phyloP scores from a whole-genome alignment of 1,140 invertebrate genomes.

The Triops cancriformis region DNA sequence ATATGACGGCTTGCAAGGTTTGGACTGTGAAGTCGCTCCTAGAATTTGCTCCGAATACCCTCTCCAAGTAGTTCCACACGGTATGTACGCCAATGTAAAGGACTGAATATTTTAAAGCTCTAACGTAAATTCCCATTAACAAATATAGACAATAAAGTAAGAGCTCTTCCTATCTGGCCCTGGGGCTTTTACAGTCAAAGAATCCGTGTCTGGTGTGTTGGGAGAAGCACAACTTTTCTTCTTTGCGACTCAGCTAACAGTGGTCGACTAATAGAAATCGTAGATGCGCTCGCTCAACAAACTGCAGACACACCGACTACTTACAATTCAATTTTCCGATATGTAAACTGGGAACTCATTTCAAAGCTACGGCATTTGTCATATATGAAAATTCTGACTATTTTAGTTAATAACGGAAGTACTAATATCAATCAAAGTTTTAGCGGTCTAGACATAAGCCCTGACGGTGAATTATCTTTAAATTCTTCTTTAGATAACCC shows the following conservation, averaged over 20 bases:
- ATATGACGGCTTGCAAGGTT: background rate
- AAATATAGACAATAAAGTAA: too few species aligned
- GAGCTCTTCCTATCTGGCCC: background rate
- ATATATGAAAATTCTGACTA: background rate
- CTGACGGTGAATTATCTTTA: background rate
- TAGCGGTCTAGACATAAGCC: background rate
- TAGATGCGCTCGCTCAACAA: background rate
- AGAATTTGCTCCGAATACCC: background rate
- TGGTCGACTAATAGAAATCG: background rate
- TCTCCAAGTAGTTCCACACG: too few species aligned
- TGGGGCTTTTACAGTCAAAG: background rate
- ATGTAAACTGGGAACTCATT: background rate
- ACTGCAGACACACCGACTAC: background rate
- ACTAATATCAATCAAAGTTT: background rate
- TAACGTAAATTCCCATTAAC: too few species aligned
- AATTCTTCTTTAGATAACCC: background rate
- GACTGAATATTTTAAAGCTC: too few species aligned
- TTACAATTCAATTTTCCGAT: background rate
- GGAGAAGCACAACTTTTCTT: background rate
- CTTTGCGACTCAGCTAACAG: background rate
- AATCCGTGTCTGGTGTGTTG: background rate
- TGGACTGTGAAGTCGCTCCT: background rate
- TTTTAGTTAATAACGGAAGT: too few species aligned
- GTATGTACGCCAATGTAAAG: too few species aligned
- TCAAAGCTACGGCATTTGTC: background rate